phyloP scores from a whole-genome alignment of 2,113 vertebrate species.

The Pipa parva region DNA sequence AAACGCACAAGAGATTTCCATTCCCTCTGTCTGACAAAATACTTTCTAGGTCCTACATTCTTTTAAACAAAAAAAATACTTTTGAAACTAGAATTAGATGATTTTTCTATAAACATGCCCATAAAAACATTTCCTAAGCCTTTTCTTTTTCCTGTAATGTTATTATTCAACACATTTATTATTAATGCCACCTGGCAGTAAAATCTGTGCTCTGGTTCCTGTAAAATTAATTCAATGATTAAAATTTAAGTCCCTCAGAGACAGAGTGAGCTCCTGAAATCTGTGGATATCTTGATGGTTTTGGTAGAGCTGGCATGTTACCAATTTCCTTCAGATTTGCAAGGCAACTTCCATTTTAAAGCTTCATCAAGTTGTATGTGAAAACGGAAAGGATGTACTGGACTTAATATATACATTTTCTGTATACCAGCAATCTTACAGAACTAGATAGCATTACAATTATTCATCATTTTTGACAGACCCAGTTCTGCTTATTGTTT shows the following conservation, averaged over 20 bases:
- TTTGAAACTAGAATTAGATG: no score
- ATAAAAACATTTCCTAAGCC: slow-evolving; percentile 45
- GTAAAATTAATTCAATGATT: slow-evolving; percentile 63
- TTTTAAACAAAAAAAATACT: no score
- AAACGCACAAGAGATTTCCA: no score
- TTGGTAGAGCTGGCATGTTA: slow-evolving; percentile 40
- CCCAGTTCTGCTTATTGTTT: no score
- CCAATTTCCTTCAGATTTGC: slow-evolving; percentile 7
- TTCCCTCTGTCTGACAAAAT: no score
- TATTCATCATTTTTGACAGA: no score
- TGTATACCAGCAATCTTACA: no score
- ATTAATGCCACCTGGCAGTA: slow-evolving; percentile 52
- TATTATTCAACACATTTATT: slow-evolving; percentile 53
- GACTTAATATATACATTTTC: background rate
- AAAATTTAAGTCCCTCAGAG: slow-evolving; percentile 60
- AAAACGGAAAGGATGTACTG: background rate
- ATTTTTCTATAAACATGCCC: slow-evolving; percentile 24
- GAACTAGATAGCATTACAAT: no score
- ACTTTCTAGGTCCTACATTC: no score
- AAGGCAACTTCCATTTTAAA: slow-evolving; percentile 14
- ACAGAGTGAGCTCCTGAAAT: slow-evolving; percentile 47
- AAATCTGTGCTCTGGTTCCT: slow-evolving; percentile 54
- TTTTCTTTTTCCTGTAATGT: slow-evolving; percentile 38
- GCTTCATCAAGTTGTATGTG: slow-evolving; percentile 9
- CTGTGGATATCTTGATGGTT: slow-evolving; percentile 45